Conservation (phyloP, 2,797 vertebrate genomes). For the Aldrovandia affinis region DNA sequence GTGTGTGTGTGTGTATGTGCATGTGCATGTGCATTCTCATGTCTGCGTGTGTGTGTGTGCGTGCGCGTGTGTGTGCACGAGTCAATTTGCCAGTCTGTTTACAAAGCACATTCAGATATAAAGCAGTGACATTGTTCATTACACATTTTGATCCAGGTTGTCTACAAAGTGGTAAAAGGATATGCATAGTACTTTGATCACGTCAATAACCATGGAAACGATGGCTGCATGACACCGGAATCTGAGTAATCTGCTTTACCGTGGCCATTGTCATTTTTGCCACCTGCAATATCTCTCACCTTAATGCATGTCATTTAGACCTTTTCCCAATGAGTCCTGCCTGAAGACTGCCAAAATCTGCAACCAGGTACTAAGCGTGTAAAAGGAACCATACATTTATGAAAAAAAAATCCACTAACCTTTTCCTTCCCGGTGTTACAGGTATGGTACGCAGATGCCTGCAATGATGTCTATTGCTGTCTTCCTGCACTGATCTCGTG, state of each 20-base stretch:
- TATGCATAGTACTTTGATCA: conserved; percentile 53
- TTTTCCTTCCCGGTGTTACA: too few relatives aligned
- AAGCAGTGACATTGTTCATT: conserved; percentile 7
- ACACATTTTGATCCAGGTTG: conserved; percentile 45
- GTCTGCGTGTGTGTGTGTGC: not conserved
- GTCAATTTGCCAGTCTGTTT: not conserved
- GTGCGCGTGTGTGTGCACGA: not conserved
- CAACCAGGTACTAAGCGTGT: too few relatives aligned
- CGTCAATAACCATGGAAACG: conserved; percentile 73
- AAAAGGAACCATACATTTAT: too few relatives aligned
- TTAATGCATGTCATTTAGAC: conserved; percentile 53
- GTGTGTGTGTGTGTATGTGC: not conserved
- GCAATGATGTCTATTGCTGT: too few relatives aligned
- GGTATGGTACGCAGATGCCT: too few relatives aligned
- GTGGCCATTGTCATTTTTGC: conserved; percentile 65
- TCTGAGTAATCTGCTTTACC: conserved; percentile 74
- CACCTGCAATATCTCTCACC: conserved; percentile 46
- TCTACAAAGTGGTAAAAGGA: conserved; percentile 51
- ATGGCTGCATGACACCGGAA: conserved; percentile 66
- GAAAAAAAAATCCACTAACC: too few relatives aligned
- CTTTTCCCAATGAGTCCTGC: conserved; percentile 25
- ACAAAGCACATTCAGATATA: conserved; percentile 7
- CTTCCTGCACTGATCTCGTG: too few relatives aligned
- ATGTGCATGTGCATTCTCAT: not conserved
- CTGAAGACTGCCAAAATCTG: not conserved